phyloP scores from a whole-genome alignment of 1,140 invertebrate genomes.

The Trinorchestia longiramus region DNA sequence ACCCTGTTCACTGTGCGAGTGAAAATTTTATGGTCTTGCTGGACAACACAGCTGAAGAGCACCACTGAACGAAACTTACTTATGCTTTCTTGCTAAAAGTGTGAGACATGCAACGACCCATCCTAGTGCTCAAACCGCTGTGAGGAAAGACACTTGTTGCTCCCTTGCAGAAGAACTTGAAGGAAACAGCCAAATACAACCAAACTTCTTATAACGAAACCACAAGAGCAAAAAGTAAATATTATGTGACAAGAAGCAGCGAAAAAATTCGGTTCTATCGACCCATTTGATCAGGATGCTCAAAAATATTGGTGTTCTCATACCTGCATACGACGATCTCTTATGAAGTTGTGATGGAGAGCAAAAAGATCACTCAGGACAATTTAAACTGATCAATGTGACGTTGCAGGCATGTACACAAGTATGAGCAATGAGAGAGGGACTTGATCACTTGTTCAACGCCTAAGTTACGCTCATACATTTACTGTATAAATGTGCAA shows the following conservation, averaged over 20 bases:
- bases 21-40: background rate
- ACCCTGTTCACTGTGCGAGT: too few species aligned
- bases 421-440: too few species aligned
- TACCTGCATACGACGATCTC: too few species aligned
- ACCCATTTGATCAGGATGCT: background rate
- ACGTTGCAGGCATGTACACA: background rate
- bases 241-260: background rate
- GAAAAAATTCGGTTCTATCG: background rate
- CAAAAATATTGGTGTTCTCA: background rate
- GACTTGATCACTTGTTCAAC: too few species aligned
- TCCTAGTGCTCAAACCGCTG: background rate
- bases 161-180: background rate
- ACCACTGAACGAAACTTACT: background rate
- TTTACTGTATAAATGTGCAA: too few species aligned
- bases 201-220: background rate
- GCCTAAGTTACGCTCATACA: too few species aligned
- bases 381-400: background rate
- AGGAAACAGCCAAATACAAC: background rate
- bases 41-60: background rate
- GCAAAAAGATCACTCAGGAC: background rate
- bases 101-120: background rate
- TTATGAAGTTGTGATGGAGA: background rate
- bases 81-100: background rate
- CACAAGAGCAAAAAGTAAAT: background rate
- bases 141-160: background rate